Percentiles rank a stretch among this genome's conserved stretches.
Evolutionary conservation across 2,888 invertebrate genomes (phyloP).

Genomic region (Lymantria dispar): DNA sequence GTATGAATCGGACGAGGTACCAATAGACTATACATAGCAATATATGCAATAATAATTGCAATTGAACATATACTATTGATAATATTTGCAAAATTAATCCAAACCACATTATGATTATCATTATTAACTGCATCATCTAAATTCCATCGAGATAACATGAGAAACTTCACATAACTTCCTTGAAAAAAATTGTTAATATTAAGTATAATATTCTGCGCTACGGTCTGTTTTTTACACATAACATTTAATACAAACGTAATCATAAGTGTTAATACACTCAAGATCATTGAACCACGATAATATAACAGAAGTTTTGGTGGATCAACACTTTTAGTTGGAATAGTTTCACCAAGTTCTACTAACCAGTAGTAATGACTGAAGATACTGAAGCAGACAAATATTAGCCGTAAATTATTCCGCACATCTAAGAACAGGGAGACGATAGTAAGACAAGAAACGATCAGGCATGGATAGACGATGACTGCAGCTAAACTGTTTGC

Average conservation of each 20-base stretch:
- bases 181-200: constrained; percentile 32
- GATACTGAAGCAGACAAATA: constrained; percentile 39
- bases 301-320: constrained; percentile 45
- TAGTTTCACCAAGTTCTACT: constrained; percentile 21
- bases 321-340: constrained; percentile 37
- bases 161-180: constrained; percentile 20
- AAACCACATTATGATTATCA: constrained; percentile 21
- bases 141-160: constrained; percentile 39
- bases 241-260: constrained; percentile 33
- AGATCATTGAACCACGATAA: constrained; percentile 38
- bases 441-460: background rate
- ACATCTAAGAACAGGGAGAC: background rate
- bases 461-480: background rate
- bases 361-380: constrained; percentile 41
- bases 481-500: background rate
- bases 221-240: constrained; percentile 22
- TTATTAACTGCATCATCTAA: constrained; percentile 6
- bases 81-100: constrained; percentile 41
- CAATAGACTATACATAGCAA: constrained; percentile 31
- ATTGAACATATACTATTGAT: constrained; percentile 33
- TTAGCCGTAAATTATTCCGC: constrained; percentile 25
- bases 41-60: constrained; percentile 30
- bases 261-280: constrained; percentile 32
- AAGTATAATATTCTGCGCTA: constrained; percentile 31
- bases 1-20: constrained; percentile 34